phyloP scores from a whole-genome alignment of 2,797 vertebrate species.

The Sebastes itinus region DNA sequence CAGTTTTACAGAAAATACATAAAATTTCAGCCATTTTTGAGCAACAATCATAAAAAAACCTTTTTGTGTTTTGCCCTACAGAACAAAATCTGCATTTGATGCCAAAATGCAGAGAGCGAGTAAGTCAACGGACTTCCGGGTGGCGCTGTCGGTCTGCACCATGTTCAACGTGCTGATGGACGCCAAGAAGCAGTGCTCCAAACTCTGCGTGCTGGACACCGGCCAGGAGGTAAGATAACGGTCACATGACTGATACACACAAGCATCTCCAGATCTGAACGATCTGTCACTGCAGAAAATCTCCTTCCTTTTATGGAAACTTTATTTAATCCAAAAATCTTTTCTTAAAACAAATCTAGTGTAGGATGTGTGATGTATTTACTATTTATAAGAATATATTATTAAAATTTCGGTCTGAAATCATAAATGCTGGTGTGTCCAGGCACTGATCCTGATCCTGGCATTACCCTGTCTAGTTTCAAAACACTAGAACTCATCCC shows the following conservation, averaged over 20 bases:
- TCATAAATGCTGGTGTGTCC: not conserved
- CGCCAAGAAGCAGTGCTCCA: slow-evolving; percentile 93
- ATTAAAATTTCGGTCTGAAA: not conserved
- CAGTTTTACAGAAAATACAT: not conserved
- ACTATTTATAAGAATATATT: no score
- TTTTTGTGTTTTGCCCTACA: slow-evolving; percentile 50
- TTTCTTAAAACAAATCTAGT: no score
- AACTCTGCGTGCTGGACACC: slow-evolving; percentile 92
- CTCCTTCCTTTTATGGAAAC: no score
- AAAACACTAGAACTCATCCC: not conserved
- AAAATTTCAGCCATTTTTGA: not conserved
- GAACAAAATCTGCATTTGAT: slow-evolving; percentile 95
- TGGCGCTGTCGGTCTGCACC: slow-evolving; percentile 90
- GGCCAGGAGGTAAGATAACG: slow-evolving; percentile 88
- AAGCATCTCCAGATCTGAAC: not conserved
- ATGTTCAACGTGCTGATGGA: slow-evolving; percentile 97
- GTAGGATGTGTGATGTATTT: no score
- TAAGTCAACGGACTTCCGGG: slow-evolving; percentile 89
- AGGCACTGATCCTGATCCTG: not conserved
- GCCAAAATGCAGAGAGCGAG: slow-evolving; percentile 90
- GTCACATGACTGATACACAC: not conserved
- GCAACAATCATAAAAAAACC: fast-evolving
- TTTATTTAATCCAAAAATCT: no score
- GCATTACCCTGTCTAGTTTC: not conserved
- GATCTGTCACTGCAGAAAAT: not conserved